Conservation (phyloP, 2,113 vertebrate genomes). For the Potamarius usumacintae region DNA sequence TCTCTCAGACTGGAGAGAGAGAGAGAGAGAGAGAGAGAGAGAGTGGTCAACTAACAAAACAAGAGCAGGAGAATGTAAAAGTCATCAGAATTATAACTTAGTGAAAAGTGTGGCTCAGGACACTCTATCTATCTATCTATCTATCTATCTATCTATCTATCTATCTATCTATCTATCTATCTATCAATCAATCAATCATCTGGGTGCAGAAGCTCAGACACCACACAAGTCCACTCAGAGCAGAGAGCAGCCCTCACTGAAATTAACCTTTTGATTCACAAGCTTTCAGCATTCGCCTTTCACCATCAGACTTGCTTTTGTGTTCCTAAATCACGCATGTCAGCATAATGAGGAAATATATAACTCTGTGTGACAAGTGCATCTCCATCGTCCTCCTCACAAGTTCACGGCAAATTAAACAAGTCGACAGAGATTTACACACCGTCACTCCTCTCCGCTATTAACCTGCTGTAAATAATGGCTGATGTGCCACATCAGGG, state of each 20-base stretch:
- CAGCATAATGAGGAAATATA: slow-evolving; percentile 48
- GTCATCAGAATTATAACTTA: neutral
- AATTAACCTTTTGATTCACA: slow-evolving; percentile 53
- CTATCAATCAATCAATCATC: too few relatives aligned
- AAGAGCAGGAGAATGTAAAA: slow-evolving; percentile 8
- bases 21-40: too few relatives aligned
- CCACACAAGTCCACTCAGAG: neutral
- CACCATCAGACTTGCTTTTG: slow-evolving; percentile 48
- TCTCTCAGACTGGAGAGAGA: neutral
- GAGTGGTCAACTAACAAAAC: neutral
- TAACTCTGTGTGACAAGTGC: slow-evolving; percentile 60
- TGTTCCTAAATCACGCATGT: slow-evolving; percentile 51
- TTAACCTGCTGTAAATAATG: slow-evolving; percentile 62
- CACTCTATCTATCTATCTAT: neutral
- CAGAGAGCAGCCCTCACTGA: slow-evolving; percentile 4
- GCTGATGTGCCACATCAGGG: slow-evolving; percentile 17
- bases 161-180: too few relatives aligned
- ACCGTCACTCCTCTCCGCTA: slow-evolving; percentile 40
- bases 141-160: neutral
- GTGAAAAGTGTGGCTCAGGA: neutral
- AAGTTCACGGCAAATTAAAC: slow-evolving; percentile 63
- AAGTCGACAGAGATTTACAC: slow-evolving; percentile 55
- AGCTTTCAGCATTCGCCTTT: slow-evolving; percentile 31
- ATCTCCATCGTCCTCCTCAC: slow-evolving; percentile 53
- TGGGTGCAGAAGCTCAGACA: neutral